Percentiles rank a stretch among this genome's conserved stretches.
Conservation (phyloP, 2,888 invertebrate species). For the Meta bourneti region DNA sequence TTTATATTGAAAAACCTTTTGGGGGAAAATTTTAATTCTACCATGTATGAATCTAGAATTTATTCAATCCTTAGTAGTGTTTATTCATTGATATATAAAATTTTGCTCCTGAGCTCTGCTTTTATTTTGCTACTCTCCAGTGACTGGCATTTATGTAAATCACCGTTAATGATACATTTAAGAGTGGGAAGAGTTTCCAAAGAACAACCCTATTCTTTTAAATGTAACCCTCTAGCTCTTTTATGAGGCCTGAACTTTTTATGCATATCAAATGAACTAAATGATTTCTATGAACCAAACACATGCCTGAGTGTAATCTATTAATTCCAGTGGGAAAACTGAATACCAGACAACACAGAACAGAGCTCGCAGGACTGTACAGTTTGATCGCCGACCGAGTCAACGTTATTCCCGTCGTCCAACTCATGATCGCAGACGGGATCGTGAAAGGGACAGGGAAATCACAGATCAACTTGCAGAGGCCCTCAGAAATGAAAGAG, state of each 20-base stretch:
- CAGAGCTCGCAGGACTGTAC: conserved; percentile 94
- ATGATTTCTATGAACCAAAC: background rate
- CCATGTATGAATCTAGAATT: too few relatives aligned
- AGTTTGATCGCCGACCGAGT: conserved; percentile 97
- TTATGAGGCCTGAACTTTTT: conserved; percentile 18
- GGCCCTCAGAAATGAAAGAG: conserved; percentile 67
- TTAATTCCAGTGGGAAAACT: conserved; percentile 87
- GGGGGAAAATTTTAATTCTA: too few relatives aligned
- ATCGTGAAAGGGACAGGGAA: conserved; percentile 79
- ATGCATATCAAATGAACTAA: background rate
- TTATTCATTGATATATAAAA: too few relatives aligned
- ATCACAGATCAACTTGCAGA: conserved; percentile 71
- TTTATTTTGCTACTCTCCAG: too few relatives aligned
- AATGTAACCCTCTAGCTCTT: background rate
- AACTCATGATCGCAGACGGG: conserved; percentile 86
- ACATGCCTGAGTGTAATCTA: background rate
- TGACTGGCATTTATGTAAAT: too few relatives aligned
- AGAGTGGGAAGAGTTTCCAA: too few relatives aligned
- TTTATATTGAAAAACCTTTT: too few relatives aligned
- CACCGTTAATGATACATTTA: too few relatives aligned
- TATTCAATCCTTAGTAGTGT: too few relatives aligned
- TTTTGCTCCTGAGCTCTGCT: too few relatives aligned
- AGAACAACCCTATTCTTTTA: too few relatives aligned
- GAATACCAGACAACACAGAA: conserved; percentile 98
- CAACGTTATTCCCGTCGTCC: conserved; percentile 96